Evolutionary conservation across 2,888 invertebrate species (phyloP).

Genomic region (Gonocerus acuteangulatus): DNA sequence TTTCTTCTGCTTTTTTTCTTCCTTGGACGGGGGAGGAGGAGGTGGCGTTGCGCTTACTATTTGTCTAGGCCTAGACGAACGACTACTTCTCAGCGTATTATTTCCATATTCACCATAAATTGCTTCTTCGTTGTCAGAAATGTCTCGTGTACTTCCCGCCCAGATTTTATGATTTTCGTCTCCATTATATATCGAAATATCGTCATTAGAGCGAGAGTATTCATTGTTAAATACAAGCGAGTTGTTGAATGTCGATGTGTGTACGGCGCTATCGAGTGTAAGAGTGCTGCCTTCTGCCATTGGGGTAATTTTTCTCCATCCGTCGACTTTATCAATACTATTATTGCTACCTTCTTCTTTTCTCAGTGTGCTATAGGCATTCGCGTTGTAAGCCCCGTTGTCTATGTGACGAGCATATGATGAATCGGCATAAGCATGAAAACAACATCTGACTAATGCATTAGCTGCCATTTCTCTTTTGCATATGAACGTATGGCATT

Average conservation of each 20-base stretch:
- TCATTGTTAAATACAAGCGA: slow-evolving; percentile 46
- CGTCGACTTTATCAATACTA: slow-evolving; percentile 48
- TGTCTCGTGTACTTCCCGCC: slow-evolving; percentile 58
- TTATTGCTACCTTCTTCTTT: slow-evolving; percentile 42
- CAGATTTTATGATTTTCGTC: slow-evolving; percentile 92
- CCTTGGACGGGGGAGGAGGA: slow-evolving; percentile 62
- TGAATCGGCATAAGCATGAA: slow-evolving; percentile 94
- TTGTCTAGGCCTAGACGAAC: slow-evolving; percentile 61
- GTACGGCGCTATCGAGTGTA: slow-evolving; percentile 50
- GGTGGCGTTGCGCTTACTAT: slow-evolving; percentile 73
- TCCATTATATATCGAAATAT: slow-evolving; percentile 77
- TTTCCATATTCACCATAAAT: slow-evolving; percentile 59
- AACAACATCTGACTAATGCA: slow-evolving; percentile 92
- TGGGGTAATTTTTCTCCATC: slow-evolving; percentile 47
- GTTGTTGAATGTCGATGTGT: slow-evolving; percentile 42
- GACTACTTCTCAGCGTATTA: slow-evolving; percentile 48
- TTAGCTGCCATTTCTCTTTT: slow-evolving; percentile 94
- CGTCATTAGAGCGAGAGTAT: slow-evolving; percentile 51
- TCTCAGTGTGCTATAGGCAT: slow-evolving; percentile 48
- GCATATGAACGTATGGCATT: slow-evolving; percentile 98
- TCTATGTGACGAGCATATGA: slow-evolving; percentile 77
- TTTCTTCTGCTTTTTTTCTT: slow-evolving; percentile 50
- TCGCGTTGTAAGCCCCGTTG: slow-evolving; percentile 37
- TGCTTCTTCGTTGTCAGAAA: slow-evolving; percentile 57
- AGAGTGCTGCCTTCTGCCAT: slow-evolving; percentile 49